Percentiles rank a stretch among this genome's conserved stretches.
Evolutionary conservation across 1,140 invertebrate genomes (phyloP).

Genomic region (Fopius arisanus): DNA sequence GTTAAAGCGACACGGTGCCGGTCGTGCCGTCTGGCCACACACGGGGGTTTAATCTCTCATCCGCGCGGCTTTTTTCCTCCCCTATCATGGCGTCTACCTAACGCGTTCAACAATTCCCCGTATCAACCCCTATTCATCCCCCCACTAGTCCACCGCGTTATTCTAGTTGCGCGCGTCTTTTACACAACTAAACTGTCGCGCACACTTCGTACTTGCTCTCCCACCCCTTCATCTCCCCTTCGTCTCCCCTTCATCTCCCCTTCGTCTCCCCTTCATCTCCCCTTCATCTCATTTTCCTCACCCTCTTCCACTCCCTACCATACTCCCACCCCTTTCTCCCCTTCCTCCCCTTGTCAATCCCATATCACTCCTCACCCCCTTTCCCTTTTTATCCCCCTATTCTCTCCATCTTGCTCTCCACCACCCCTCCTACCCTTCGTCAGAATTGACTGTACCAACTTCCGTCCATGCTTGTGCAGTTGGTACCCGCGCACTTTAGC

Average conservation of each 20-base stretch:
- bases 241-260: background rate
- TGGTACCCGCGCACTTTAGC: background rate
- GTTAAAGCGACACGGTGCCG: slow-evolving; percentile 39
- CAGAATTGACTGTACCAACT: background rate
- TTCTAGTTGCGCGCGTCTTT: slow-evolving; percentile 1
- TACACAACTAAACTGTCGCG: background rate
- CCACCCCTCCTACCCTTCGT: background rate
- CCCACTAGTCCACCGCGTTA: background rate
- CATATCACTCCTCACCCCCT: background rate
- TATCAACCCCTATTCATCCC: slow-evolving; percentile 6
- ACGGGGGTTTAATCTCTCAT: slow-evolving; percentile 42
- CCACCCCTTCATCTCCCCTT: background rate
- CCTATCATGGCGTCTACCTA: slow-evolving; percentile 36
- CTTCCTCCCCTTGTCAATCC: background rate
- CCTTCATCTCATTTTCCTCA: background rate
- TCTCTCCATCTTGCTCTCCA: background rate
- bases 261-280: background rate
- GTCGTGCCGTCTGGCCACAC: slow-evolving; percentile 41
- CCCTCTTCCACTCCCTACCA: background rate
- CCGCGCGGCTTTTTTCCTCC: slow-evolving; percentile 35
- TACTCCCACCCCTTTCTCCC: background rate
- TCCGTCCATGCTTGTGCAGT: background rate
- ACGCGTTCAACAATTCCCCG: background rate
- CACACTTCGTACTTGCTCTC: background rate
- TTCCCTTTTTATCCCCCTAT: background rate